Percentiles rank a stretch among this genome's conserved stretches.
phyloP scores from a whole-genome alignment of 2,888 invertebrate species.

The Temnothorax ravouxi region DNA sequence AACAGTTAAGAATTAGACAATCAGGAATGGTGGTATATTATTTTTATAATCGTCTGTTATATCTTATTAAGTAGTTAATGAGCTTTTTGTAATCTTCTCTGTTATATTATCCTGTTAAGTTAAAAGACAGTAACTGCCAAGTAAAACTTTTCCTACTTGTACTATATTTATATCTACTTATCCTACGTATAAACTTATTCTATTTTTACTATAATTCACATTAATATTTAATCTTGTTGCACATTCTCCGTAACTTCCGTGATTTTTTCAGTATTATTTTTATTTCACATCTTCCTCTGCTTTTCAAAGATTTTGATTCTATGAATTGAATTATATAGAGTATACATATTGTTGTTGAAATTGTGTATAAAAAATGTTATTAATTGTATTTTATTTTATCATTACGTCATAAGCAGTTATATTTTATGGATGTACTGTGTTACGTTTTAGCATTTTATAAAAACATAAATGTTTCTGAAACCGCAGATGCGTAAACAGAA shows the following conservation, averaged over 20 bases:
- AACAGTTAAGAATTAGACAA: slow-evolving; percentile 39
- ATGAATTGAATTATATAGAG: background rate
- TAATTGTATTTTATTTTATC: background rate
- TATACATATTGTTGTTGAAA: slow-evolving; percentile 7
- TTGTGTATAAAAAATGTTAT: background rate
- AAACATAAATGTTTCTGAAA: slow-evolving; percentile 21
- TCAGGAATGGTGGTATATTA: slow-evolving; percentile 15
- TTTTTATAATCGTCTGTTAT: slow-evolving; percentile 11
- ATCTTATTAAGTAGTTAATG: background rate
- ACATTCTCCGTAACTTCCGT: no score
- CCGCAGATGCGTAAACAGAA: slow-evolving; percentile 22
- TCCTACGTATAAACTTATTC: background rate
- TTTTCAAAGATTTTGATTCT: slow-evolving; percentile 4
- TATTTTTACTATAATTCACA: background rate
- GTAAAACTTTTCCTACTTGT: slow-evolving; percentile 11
- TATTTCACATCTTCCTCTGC: background rate
- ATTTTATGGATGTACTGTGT: background rate
- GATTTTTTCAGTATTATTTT: no score
- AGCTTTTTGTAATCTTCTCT: background rate
- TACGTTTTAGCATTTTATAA: slow-evolving; percentile 16
- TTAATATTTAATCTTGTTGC: no score
- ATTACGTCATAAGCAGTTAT: background rate
- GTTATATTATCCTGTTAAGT: slow-evolving; percentile 1
- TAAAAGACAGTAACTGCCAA: slow-evolving; percentile 44
- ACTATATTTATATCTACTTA: background rate